phyloP scores from a whole-genome alignment of 2,113 vertebrate genomes.

The Anas platyrhynchos region DNA sequence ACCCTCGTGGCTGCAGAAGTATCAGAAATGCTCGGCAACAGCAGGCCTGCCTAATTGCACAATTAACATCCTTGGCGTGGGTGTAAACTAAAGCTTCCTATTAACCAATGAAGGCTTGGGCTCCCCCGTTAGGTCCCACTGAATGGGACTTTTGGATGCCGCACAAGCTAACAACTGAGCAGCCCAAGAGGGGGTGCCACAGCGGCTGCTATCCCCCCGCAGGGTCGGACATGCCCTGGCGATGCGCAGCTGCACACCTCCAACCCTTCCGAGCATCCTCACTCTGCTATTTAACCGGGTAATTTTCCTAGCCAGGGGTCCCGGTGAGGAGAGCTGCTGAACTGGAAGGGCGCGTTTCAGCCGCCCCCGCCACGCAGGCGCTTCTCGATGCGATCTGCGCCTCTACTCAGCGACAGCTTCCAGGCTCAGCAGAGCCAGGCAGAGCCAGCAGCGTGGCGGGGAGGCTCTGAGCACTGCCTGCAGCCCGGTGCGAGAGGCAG shows the following conservation, averaged over 20 bases:
- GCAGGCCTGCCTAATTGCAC: neutral
- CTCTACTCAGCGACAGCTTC: neutral
- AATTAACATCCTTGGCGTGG: neutral
- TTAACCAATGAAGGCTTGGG: neutral
- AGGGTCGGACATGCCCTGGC: neutral
- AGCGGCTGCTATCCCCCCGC: neutral
- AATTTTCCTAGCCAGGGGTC: constrained; percentile 57
- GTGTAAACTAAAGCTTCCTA: neutral
- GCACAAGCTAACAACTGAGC: neutral
- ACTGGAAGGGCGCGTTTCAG: constrained; percentile 38
- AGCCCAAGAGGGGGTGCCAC: neutral
- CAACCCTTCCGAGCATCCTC: neutral
- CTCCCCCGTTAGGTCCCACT: neutral
- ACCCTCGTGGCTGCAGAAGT: neutral
- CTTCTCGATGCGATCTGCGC: neutral
- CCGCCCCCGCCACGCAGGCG: neutral
- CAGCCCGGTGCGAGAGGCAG: neutral
- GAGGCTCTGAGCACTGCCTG: rapidly evolving
- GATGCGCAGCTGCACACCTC: rapidly evolving
- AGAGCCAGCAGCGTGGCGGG: rapidly evolving
- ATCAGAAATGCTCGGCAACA: neutral
- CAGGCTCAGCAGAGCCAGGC: neutral
- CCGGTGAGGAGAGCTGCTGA: constrained; percentile 9
- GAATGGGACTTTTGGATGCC: neutral
- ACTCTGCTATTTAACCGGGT: neutral